phyloP scores from a whole-genome alignment of 2,888 invertebrate genomes.

The Phalangium opilio region DNA sequence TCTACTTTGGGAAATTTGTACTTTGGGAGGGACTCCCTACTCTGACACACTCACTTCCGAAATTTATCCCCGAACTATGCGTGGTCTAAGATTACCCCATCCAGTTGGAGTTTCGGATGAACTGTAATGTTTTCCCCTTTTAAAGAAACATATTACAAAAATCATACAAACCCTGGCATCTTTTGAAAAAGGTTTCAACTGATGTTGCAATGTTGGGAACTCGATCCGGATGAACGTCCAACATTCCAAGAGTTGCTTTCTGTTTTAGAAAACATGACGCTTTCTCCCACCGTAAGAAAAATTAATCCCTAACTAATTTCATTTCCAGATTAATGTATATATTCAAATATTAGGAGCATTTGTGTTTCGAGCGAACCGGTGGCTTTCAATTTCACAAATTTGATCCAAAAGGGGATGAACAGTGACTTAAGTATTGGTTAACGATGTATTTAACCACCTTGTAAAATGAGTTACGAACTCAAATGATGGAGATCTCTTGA shows the following conservation, averaged over 20 bases:
- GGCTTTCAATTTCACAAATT: too few relatives aligned
- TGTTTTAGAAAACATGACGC: constrained; percentile 18
- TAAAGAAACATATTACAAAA: background rate
- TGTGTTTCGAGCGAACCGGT: too few relatives aligned
- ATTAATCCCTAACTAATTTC: too few relatives aligned
- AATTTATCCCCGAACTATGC: constrained; percentile 46
- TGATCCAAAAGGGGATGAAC: too few relatives aligned
- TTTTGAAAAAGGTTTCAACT: constrained; percentile 41
- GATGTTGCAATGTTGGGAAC: constrained; percentile 68
- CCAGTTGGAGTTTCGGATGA: constrained; percentile 58
- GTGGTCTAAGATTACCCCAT: constrained; percentile 56
- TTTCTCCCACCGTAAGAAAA: constrained; percentile 9
- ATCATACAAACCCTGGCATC: background rate
- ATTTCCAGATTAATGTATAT: too few relatives aligned
- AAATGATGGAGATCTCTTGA: too few relatives aligned
- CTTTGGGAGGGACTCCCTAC: constrained; percentile 39
- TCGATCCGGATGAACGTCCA: constrained; percentile 63
- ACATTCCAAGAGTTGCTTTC: constrained; percentile 36
- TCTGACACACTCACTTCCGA: too few relatives aligned
- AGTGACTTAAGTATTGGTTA: too few relatives aligned
- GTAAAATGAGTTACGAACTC: too few relatives aligned
- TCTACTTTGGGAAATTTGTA: constrained; percentile 64
- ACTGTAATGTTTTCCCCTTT: constrained; percentile 33
- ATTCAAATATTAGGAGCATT: too few relatives aligned
- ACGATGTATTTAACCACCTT: too few relatives aligned